Evolutionary conservation across 2,113 vertebrate species (phyloP).

Genomic region (Calidris pugnax): DNA sequence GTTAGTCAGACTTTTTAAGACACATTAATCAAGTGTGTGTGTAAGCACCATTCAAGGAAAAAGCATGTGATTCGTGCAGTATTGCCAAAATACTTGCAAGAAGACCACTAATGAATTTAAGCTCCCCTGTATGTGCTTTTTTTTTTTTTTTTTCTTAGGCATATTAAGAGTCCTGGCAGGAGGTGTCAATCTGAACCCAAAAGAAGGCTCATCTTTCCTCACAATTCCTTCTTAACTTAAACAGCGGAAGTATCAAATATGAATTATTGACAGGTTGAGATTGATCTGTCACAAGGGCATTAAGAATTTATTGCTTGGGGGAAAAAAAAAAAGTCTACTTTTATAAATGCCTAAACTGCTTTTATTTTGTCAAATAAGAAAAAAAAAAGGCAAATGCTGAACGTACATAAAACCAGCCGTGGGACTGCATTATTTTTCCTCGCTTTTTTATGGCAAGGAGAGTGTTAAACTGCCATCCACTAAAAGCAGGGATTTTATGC

Average conservation of each 20-base stretch:
- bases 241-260: neutral
- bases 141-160: neutral
- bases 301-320: slow-evolving; percentile 4
- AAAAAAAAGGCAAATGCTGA: neutral
- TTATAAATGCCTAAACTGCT: neutral
- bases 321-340: neutral
- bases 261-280: slow-evolving; percentile 39
- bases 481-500: slow-evolving; percentile 60
- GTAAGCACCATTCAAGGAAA: neutral
- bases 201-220: neutral
- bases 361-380: neutral
- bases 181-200: neutral
- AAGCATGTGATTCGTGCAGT: neutral
- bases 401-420: neutral
- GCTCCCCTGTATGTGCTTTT: neutral
- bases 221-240: neutral
- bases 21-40: neutral
- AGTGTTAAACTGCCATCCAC: slow-evolving; percentile 52
- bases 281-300: slow-evolving; percentile 10
- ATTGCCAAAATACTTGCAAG: neutral
- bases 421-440: neutral
- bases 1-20: neutral
- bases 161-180: neutral
- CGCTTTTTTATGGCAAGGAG: neutral
- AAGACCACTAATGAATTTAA: neutral